phyloP scores from a whole-genome alignment of 2,113 vertebrate species.

The Leucoraja erinaceus region DNA sequence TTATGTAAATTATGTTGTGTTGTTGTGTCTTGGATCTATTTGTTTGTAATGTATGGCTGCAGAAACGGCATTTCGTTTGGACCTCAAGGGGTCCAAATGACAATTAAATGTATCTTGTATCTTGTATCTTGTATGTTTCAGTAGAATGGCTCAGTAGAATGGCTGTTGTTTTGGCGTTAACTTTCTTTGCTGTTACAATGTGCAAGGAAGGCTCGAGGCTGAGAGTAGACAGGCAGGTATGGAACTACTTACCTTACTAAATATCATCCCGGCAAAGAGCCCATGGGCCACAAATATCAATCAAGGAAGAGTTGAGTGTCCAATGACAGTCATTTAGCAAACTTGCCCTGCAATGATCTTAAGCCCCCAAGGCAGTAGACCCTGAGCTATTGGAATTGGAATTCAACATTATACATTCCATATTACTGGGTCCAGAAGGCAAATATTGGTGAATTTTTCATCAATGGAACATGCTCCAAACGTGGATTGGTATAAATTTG shows the following conservation, averaged over 20 bases:
- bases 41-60: too few species aligned
- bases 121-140: too few species aligned
- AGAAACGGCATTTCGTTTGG: too few species aligned
- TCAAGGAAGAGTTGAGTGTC: neutral
- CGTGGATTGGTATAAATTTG: neutral
- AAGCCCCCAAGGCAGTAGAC: neutral
- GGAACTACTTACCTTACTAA: neutral
- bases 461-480: neutral
- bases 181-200: neutral
- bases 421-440: neutral
- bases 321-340: neutral
- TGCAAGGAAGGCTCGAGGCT: neutral
- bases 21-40: too few species aligned
- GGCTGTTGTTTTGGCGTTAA: neutral
- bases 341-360: neutral
- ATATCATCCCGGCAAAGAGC: neutral
- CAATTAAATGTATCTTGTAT: too few species aligned
- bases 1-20: too few species aligned
- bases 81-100: too few species aligned
- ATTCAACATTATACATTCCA: neutral
- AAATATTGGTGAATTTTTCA: neutral
- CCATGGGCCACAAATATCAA: neutral
- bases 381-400: neutral
- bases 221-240: neutral
- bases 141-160: too few species aligned